These are phyloP conservation scores for Gyrodactylus bullatarudis DNA, from an alignment of 1,140 invertebrate genomes.

Conservation along the genomic window DNA sequence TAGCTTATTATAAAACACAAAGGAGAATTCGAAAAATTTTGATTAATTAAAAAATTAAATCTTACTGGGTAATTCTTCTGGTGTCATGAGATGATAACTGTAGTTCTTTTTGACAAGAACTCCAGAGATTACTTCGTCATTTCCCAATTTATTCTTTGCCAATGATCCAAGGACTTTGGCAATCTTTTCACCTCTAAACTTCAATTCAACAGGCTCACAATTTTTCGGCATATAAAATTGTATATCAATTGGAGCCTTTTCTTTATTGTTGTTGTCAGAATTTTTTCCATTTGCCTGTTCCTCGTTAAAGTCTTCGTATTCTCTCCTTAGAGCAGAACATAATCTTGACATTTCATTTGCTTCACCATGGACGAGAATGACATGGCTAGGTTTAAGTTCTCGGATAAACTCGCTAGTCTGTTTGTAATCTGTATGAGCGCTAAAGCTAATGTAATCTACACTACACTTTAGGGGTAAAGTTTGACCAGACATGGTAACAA, in stretches of 20 bases:
- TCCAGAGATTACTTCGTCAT: constrained; percentile 45
- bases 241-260: constrained; percentile 24
- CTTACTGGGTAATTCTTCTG: neutral
- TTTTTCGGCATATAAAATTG: constrained; percentile 83
- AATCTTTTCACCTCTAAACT: constrained; percentile 81
- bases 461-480: constrained; percentile 62
- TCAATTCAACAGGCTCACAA: constrained; percentile 56
- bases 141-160: constrained; percentile 41
- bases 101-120: constrained; percentile 86
- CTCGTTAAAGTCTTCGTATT: constrained; percentile 50
- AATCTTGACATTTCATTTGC: constrained; percentile 88
- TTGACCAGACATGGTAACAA: constrained; percentile 51
- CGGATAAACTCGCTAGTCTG: constrained; percentile 91
- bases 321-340: constrained; percentile 58
- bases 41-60: neutral
- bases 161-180: constrained; percentile 78
- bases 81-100: constrained; percentile 55
- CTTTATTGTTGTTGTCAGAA: neutral
- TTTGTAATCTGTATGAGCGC: constrained; percentile 90
- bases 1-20: neutral
- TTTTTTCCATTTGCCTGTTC: neutral
- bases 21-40: neutral
- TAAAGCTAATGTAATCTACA: constrained; percentile 95
- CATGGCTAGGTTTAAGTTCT: constrained; percentile 61
- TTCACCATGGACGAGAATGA: constrained; percentile 83